A percentile compares a stretch with the other conserved stretches of the same genome.
Conservation (phyloP, 1,140 invertebrate genomes). For the Hylyphantes graminicola region DNA sequence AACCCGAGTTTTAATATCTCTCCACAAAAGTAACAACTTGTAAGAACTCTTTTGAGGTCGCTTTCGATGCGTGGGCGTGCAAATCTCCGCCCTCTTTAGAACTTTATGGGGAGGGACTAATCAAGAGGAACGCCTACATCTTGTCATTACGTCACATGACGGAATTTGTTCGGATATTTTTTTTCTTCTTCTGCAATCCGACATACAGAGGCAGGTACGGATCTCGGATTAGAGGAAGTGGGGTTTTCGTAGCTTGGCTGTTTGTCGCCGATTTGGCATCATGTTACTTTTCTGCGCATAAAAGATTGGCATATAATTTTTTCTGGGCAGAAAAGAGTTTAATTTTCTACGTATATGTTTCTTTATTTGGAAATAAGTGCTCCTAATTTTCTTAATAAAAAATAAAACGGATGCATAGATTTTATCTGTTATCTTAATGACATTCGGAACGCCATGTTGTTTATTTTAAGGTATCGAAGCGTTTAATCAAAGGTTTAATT, state of each 20-base stretch:
- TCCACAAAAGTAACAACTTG: background rate
- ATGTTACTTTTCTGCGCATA: background rate
- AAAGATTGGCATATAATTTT: no score
- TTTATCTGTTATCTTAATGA: no score
- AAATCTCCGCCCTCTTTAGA: background rate
- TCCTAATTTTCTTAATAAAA: no score
- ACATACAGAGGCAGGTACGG: conserved; percentile 31
- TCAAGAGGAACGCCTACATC: conserved; percentile 3
- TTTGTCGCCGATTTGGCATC: background rate
- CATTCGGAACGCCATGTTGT: no score
- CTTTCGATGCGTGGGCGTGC: conserved; percentile 25
- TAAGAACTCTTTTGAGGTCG: conserved; percentile 15
- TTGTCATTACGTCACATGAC: conserved; percentile 2
- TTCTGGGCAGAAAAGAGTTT: no score
- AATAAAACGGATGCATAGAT: no score
- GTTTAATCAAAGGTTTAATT: no score
- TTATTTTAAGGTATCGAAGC: no score
- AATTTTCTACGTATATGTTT: no score
- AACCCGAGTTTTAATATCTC: no score
- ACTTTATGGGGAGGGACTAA: conserved; percentile 27
- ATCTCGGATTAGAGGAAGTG: background rate
- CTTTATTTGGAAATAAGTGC: no score
- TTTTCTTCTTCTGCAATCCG: background rate
- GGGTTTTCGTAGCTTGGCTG: conserved; percentile 19
- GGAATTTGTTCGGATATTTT: conserved; percentile 10